Conservation (phyloP, 2,888 invertebrate species). For the Drosophila mercatorum region DNA sequence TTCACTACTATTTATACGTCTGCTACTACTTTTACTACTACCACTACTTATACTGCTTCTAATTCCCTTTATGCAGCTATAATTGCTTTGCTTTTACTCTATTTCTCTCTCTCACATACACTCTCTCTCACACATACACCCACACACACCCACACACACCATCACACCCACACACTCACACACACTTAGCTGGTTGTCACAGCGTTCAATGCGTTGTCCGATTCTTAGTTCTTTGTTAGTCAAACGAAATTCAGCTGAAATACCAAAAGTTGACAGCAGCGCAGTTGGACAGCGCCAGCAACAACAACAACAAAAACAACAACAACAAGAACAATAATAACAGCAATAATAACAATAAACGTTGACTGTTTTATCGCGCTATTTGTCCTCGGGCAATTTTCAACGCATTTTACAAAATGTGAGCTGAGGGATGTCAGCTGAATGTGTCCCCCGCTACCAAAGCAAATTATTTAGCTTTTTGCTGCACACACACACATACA, state of each 20-base stretch:
- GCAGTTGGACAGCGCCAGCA: constrained; percentile 19
- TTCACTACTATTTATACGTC: not conserved
- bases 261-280: constrained; percentile 61
- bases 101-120: not conserved
- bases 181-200: constrained; percentile 7
- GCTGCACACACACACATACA: constrained; percentile 29
- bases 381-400: constrained; percentile 69
- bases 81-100: not conserved
- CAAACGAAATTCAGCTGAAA: constrained; percentile 59
- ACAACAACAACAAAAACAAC: constrained; percentile 32
- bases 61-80: not conserved
- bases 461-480: constrained; percentile 73
- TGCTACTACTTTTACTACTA: not conserved
- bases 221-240: constrained; percentile 20
- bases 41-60: not conserved
- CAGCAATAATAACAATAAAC: constrained; percentile 70
- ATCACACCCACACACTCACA: not conserved
- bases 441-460: constrained; percentile 46
- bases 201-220: constrained; percentile 20
- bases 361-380: constrained; percentile 74
- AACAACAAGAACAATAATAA: constrained; percentile 35
- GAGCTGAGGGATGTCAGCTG: constrained; percentile 30
- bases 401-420: constrained; percentile 55
- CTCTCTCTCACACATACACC: too few species aligned
- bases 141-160: not conserved